phyloP scores from a whole-genome alignment of 2,113 vertebrate species.

The Larimichthys polyactis region DNA sequence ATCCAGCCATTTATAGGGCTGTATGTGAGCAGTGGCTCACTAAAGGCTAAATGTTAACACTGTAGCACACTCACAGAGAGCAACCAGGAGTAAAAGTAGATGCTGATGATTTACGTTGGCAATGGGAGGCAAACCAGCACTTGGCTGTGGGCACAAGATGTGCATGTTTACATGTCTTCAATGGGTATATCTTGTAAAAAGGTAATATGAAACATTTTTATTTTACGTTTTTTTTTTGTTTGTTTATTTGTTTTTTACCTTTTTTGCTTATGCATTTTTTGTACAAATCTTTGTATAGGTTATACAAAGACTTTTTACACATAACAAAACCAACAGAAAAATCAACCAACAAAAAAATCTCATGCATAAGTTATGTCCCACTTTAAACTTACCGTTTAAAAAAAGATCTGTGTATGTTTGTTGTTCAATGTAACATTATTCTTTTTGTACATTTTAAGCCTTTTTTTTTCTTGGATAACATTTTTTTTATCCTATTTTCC shows the following conservation, averaged over 20 bases:
- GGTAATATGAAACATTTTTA: constrained; percentile 79
- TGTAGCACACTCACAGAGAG: constrained; percentile 40
- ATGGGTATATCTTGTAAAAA: constrained; percentile 81
- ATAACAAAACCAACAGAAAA: constrained; percentile 78
- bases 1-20: constrained; percentile 51
- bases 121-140: constrained; percentile 73
- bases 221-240: constrained; percentile 32
- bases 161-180: constrained; percentile 68
- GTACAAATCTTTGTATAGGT: constrained; percentile 80
- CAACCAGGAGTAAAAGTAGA: constrained; percentile 70
- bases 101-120: constrained; percentile 86
- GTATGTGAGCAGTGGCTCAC: constrained; percentile 44
- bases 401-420: constrained; percentile 65
- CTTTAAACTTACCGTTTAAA: constrained; percentile 71
- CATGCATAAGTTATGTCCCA: constrained; percentile 84
- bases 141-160: constrained; percentile 57
- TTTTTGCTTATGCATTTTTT: constrained; percentile 56
- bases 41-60: constrained; percentile 57
- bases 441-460: constrained; percentile 72
- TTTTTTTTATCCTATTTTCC: constrained; percentile 62
- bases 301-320: constrained; percentile 50
- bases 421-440: constrained; percentile 66
- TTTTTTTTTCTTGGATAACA: constrained; percentile 11
- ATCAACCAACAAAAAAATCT: constrained; percentile 74
- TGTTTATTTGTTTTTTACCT: background rate